Base-by-base conservation (phyloP, 1,140 invertebrate species). In the Tetragnatha versicolor region DNA sequence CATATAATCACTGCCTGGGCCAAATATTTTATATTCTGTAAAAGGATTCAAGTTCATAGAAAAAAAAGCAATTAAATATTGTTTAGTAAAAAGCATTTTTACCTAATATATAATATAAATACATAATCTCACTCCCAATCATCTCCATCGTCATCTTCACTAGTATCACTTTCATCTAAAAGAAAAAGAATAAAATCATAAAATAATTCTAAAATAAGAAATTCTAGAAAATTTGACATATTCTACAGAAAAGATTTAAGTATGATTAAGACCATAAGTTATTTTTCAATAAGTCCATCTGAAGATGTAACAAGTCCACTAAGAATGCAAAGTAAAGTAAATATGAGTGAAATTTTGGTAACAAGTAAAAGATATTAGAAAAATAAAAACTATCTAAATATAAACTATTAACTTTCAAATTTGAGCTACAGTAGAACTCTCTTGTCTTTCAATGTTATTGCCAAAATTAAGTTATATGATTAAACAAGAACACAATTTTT, bases 131-230 rank as follows among this genome's bases (percentile, higher is more conserved):
- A 68, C 22, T 68, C 42, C 75, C 75, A 77, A 25, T 77, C 75
- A 42, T 77, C 58, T 33, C 51, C 60, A 66, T 60, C 70, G 14
- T 77, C 75, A 37, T 66, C 75, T 55, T 51, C 58, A 33, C 63
- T 58, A 37, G 61, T 77, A 20, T 37, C 61, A 66, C 75, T 77
- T 37, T 77, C 75, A 77, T 77, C 75, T 77, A 66, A 22, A 76
- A 31, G 25, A 17, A 22, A 60, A 75, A 17, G 5, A 0, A 9
- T 35, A 6, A 31, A 60, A 45, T n/a, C 12, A 42, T 22, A 35
- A 51, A 37, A 35, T 20, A 5, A 2, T 35, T 33, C 12, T 20
- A 17, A 20, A 33, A 72, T 45, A 27, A 2, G 12, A 2, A 31
- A 22, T 31, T 14, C 17, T n/a, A 49, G 49, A n/a, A 47, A 12